phyloP scores from a whole-genome alignment of 2,888 invertebrate genomes.

The Congeria kusceri region DNA sequence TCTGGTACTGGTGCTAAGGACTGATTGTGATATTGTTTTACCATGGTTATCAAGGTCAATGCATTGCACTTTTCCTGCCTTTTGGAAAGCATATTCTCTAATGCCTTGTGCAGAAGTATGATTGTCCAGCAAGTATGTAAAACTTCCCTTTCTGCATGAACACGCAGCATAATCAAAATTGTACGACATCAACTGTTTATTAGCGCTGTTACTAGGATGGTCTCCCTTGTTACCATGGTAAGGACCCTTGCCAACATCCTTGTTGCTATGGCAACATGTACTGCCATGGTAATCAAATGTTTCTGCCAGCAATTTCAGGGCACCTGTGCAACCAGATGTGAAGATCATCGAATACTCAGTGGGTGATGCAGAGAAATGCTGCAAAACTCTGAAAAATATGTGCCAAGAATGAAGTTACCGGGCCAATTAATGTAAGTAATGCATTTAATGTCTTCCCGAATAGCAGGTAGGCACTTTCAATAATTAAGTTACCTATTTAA shows the following conservation, averaged over 20 bases:
- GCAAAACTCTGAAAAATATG: constrained; percentile 89
- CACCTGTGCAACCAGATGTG: constrained; percentile 96
- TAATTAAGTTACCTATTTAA: too few species aligned
- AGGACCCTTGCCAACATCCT: background rate
- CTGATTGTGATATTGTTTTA: constrained; percentile 7
- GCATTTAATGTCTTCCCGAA: too few species aligned
- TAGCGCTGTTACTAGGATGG: background rate
- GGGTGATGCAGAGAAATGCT: constrained; percentile 92
- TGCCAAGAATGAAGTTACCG: background rate
- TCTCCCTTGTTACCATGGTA: background rate
- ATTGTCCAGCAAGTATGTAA: constrained; percentile 94
- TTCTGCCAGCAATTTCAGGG: constrained; percentile 94
- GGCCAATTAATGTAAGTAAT: background rate
- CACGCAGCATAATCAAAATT: too few species aligned
- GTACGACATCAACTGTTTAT: background rate
- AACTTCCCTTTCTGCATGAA: constrained; percentile 87
- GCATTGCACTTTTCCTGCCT: constrained; percentile 71
- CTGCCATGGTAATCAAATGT: constrained; percentile 87
- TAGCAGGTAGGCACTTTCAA: too few species aligned
- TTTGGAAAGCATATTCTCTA: constrained; percentile 89
- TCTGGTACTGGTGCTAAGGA: constrained; percentile 26
- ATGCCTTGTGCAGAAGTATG: constrained; percentile 98
- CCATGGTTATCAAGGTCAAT: constrained; percentile 69
- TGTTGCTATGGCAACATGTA: constrained; percentile 21
- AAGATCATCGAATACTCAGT: constrained; percentile 95